Conservation (phyloP, 2,113 vertebrate genomes). For the Ramphastos sulfuratus region DNA sequence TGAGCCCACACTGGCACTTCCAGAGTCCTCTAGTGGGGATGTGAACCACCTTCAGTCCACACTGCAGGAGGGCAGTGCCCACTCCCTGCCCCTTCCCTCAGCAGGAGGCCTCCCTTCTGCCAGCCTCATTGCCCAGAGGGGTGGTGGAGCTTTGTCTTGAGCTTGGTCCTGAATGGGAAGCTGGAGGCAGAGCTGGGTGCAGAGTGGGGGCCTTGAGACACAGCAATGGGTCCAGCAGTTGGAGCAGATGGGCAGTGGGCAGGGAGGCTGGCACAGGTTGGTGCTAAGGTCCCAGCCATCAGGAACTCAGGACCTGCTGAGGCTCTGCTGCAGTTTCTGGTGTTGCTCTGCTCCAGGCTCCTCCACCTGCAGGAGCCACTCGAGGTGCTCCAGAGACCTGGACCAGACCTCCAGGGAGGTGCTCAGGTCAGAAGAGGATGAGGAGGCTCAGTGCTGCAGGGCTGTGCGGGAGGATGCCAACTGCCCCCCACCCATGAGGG, state of each 20-base stretch:
- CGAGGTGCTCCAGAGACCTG: not conserved
- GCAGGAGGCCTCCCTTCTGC: not conserved
- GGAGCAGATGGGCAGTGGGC: not conserved
- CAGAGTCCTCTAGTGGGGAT: not conserved
- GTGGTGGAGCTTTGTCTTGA: accelerated
- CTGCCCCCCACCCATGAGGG: not conserved
- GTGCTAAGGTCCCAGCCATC: not conserved
- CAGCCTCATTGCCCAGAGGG: not conserved
- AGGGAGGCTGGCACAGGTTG: not conserved
- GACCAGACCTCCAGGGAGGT: not conserved
- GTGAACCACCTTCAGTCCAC: not conserved
- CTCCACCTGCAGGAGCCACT: not conserved
- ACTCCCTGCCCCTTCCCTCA: not conserved
- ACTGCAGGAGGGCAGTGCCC: not conserved
- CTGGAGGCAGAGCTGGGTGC: not conserved
- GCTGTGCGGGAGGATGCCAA: not conserved
- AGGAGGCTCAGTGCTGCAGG: not conserved
- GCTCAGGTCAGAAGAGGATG: not conserved
- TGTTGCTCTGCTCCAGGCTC: not conserved
- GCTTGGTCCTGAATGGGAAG: not conserved
- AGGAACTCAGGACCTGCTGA: not conserved
- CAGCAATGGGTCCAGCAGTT: not conserved
- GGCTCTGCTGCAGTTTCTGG: not conserved
- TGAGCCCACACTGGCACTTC: not conserved
- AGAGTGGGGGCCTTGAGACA: not conserved